Base-by-base conservation (phyloP, 2,113 vertebrate species). In the Progne subis region DNA sequence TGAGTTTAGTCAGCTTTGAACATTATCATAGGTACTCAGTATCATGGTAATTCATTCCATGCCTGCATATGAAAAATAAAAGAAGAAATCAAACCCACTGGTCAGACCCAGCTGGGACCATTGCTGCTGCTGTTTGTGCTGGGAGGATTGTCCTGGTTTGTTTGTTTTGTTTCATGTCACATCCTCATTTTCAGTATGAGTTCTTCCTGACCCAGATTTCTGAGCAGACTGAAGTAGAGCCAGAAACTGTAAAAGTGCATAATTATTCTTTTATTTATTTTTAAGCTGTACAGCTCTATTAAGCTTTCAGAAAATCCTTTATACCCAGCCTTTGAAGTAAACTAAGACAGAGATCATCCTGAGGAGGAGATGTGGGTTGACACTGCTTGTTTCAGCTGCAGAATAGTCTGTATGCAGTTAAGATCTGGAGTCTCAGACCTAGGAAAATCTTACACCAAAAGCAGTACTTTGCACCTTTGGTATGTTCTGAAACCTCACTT, bases 241-340 rank as follows among this genome's bases (percentile, higher is more conserved):
- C 87, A 93, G 50, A 60, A 74, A 92, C 50, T 92, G 74, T 75
- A 93, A 87, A 97, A 95, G 83, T 94, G 86, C 68, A 96, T 82
- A 94, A 96, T 96, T 96, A 94, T 88, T 92, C 80, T 95, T 93
- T 71, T 93, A 96, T 94, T 97, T 96, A 85, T 95, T 90, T 95
- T 95, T 92, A 91, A 95, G 74, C 90, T 92, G 82, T 84, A 88
- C 92, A 93, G 74, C 92, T 93, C 92, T 95, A 90, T 95, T 91
- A 95, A 88, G 92, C 93, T 93, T 82, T 88, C 86, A 93, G 76
- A 96, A 82, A 94, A 90, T 90, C 72, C 76, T 96, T 95, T 95
- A 71, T 86, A 96, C n/a, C 8, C 85, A 88, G 88, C 53, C 90
- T 94, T 95, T 97, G 93, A 97, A 95, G 77, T 95, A 94, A 94